phyloP scores from a whole-genome alignment of 1,140 invertebrate genomes.

The Lycorma delicatula region DNA sequence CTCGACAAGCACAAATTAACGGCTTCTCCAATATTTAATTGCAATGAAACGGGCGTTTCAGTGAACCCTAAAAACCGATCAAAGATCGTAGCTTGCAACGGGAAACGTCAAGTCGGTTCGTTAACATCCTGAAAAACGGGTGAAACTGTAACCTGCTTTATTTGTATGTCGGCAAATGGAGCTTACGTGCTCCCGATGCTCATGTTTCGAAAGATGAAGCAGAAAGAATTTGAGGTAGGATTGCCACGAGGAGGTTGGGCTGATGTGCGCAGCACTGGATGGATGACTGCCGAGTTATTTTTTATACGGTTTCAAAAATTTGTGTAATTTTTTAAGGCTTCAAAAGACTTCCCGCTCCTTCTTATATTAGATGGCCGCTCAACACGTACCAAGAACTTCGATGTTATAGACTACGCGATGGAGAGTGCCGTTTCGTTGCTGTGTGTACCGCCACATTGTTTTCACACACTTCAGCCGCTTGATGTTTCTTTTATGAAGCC shows the following conservation, averaged over 20 bases:
- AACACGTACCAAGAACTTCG: conserved; percentile 32
- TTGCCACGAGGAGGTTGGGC: conserved; percentile 31
- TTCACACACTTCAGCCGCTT: conserved; percentile 33
- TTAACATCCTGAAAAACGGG: conserved; percentile 34
- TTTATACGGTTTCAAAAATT: conserved; percentile 22
- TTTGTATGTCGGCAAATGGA: conserved; percentile 35
- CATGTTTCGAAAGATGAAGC: conserved; percentile 34
- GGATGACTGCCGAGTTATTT: conserved; percentile 33
- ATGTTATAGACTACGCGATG: conserved; percentile 26
- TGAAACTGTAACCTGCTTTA: conserved; percentile 29
- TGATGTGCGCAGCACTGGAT: conserved; percentile 31
- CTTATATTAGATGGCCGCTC: conserved; percentile 36
- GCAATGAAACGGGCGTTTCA: conserved; percentile 29
- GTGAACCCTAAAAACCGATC: conserved; percentile 28
- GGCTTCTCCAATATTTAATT: not conserved
- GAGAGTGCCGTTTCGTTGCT: conserved; percentile 29
- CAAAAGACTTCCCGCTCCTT: conserved; percentile 33
- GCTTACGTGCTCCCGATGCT: conserved; percentile 38
- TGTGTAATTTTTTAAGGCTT: conserved; percentile 21
- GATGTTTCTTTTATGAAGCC: conserved; percentile 32
- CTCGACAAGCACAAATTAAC: conserved; percentile 2
- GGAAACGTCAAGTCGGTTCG: conserved; percentile 31
- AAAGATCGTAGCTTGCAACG: conserved; percentile 28
- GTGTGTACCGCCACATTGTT: conserved; percentile 31
- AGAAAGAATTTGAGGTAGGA: conserved; percentile 18